Conservation (phyloP, 2,113 vertebrate genomes). For the Sylvia atricapilla region DNA sequence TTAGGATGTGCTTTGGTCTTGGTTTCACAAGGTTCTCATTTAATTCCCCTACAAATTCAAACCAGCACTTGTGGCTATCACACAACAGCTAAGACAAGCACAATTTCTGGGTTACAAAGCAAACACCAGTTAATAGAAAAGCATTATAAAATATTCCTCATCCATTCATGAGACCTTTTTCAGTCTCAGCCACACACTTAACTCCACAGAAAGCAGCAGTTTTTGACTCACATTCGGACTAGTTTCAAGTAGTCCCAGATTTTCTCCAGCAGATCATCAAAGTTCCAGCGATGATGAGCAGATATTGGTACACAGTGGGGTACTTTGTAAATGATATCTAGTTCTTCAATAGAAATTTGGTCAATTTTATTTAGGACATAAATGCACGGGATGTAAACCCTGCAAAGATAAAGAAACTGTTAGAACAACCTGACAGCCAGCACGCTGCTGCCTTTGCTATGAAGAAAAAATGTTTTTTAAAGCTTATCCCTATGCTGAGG, state of each 20-base stretch:
- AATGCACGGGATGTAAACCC: slow-evolving; percentile 97
- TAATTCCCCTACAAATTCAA: neutral
- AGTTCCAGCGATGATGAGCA: slow-evolving; percentile 98
- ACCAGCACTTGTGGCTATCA: neutral
- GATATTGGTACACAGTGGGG: slow-evolving; percentile 98
- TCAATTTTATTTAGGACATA: slow-evolving; percentile 99
- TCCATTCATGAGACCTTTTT: neutral
- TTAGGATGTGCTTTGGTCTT: neutral
- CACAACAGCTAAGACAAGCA: neutral
- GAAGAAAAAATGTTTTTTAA: neutral
- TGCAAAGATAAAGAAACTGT: slow-evolving; percentile 47
- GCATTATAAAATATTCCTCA: neutral
- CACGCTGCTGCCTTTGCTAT: neutral
- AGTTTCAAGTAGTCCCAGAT: slow-evolving; percentile 96
- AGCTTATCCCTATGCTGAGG: neutral
- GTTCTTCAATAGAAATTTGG: slow-evolving; percentile 97
- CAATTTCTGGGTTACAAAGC: neutral
- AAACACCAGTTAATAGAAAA: neutral
- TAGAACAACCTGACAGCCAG: neutral
- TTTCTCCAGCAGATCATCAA: slow-evolving; percentile 95
- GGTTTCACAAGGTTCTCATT: neutral
- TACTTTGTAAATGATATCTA: slow-evolving; percentile 98
- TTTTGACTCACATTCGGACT: slow-evolving; percentile 89
- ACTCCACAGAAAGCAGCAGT: neutral
- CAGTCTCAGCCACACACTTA: neutral